Conservation (phyloP, 2,113 vertebrate species). For the Hipposideros armiger region DNA sequence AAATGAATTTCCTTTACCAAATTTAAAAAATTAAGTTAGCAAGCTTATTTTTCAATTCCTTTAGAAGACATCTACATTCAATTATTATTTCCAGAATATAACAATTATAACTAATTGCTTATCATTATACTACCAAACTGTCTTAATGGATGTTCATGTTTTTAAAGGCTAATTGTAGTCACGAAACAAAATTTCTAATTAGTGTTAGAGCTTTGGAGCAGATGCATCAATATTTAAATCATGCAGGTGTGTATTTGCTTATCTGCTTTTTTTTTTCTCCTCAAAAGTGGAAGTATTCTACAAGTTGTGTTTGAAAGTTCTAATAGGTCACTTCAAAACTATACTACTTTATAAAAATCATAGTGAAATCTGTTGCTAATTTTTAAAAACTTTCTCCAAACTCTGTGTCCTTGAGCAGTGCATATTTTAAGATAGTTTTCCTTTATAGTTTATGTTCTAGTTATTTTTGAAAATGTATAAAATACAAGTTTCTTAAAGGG, state of each 20-base stretch:
- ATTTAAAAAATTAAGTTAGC: constrained; percentile 24
- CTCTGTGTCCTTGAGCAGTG: background rate
- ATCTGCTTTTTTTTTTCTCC: background rate
- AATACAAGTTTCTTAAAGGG: background rate
- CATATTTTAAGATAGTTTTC: background rate
- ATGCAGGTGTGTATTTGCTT: constrained; percentile 52
- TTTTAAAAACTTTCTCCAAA: background rate
- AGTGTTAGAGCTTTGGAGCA: constrained; percentile 61
- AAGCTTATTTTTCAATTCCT: constrained; percentile 12
- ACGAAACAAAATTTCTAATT: constrained; percentile 74
- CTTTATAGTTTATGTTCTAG: constrained; percentile 23
- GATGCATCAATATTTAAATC: constrained; percentile 56
- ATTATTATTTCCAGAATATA: constrained; percentile 63
- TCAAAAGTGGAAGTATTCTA: background rate
- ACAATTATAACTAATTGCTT: constrained; percentile 72
- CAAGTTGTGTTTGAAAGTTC: constrained; percentile 29
- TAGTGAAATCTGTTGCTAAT: background rate
- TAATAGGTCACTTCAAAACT: constrained; percentile 17
- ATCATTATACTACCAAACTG: constrained; percentile 52
- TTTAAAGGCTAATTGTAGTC: constrained; percentile 64
- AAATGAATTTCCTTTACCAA: constrained; percentile 3
- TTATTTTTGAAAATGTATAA: constrained; percentile 26
- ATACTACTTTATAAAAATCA: background rate
- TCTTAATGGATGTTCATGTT: constrained; percentile 44
- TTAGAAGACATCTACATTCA: constrained; percentile 35